A percentile compares a stretch with the other conserved stretches of the same genome.
Evolutionary conservation across 2,113 vertebrate species (phyloP).

Genomic region (Amblyopsis rosae): DNA sequence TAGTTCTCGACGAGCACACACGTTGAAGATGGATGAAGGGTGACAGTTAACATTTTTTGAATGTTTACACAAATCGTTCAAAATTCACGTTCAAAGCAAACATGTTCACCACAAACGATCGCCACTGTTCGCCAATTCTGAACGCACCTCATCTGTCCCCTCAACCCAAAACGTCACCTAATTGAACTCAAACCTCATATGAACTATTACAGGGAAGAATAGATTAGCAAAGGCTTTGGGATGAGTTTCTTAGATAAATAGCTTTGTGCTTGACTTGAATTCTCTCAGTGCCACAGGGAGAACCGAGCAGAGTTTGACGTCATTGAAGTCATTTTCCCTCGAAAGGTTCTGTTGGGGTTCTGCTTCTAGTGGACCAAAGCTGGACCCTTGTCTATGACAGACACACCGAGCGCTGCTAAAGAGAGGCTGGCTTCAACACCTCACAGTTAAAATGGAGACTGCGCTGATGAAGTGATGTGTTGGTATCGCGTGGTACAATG

Average conservation of each 20-base stretch:
- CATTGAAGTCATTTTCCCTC: background rate
- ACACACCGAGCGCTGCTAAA: constrained; percentile 43
- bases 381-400: constrained; percentile 12
- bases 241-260: background rate
- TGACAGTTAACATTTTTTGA: too few species aligned
- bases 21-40: too few species aligned
- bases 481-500: background rate
- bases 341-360: constrained; percentile 5
- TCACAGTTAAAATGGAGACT: constrained; percentile 24
- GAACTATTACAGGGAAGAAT: constrained; percentile 1
- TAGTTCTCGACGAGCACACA: too few species aligned
- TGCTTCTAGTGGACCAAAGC: constrained; percentile 21
- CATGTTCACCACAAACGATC: constrained; percentile 6
- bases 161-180: constrained; percentile 41
- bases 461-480: constrained; percentile 13
- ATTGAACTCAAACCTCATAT: constrained; percentile 52
- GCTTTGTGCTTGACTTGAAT: constrained; percentile 16
- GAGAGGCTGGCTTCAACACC: constrained; percentile 33
- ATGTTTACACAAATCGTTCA: background rate
- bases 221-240: background rate
- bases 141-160: constrained; percentile 19
- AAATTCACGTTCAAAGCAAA: too few species aligned
- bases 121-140: constrained; percentile 7
- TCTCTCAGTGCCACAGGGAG: constrained; percentile 23
- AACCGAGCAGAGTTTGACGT: constrained; percentile 9